Conservation (phyloP, 2,888 invertebrate species). For the Lomographa bimaculata region DNA sequence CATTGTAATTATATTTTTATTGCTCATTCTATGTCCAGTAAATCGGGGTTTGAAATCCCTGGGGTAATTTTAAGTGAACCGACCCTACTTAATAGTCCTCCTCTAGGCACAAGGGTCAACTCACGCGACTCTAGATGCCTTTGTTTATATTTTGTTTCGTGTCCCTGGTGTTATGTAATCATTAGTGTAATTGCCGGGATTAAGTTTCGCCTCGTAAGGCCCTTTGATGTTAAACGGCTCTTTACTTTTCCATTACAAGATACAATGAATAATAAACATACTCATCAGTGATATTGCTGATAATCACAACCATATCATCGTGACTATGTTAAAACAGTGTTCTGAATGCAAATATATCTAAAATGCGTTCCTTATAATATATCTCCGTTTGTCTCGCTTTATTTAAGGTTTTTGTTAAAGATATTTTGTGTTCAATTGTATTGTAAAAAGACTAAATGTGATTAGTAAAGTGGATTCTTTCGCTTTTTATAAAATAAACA, state of each 20-base stretch:
- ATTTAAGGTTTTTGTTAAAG: no score
- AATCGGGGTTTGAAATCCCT: constrained; percentile 70
- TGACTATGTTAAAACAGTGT: no score
- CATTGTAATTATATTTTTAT: constrained; percentile 80
- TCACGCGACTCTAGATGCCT: constrained; percentile 53
- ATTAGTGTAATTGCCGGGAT: constrained; percentile 59
- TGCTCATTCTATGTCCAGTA: constrained; percentile 76
- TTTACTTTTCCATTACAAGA: constrained; percentile 23
- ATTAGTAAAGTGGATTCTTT: constrained; percentile 10
- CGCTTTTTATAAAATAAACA: constrained; percentile 11
- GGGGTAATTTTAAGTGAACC: constrained; percentile 68
- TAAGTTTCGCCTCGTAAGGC: constrained; percentile 50
- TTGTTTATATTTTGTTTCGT: constrained; percentile 58
- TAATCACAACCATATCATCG: neutral
- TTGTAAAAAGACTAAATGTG: constrained; percentile 2
- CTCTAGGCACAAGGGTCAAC: constrained; percentile 59
- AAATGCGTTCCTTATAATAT: no score
- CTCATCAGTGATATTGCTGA: constrained; percentile 1
- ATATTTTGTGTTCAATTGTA: no score
- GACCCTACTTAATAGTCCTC: constrained; percentile 72
- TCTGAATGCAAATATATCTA: no score
- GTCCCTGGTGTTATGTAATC: constrained; percentile 64
- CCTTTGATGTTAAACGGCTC: constrained; percentile 36
- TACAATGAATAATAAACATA: constrained; percentile 5
- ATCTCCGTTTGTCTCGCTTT: no score